Base-by-base conservation (phyloP, 2,797 vertebrate species). In the Margarornis squamiger region DNA sequence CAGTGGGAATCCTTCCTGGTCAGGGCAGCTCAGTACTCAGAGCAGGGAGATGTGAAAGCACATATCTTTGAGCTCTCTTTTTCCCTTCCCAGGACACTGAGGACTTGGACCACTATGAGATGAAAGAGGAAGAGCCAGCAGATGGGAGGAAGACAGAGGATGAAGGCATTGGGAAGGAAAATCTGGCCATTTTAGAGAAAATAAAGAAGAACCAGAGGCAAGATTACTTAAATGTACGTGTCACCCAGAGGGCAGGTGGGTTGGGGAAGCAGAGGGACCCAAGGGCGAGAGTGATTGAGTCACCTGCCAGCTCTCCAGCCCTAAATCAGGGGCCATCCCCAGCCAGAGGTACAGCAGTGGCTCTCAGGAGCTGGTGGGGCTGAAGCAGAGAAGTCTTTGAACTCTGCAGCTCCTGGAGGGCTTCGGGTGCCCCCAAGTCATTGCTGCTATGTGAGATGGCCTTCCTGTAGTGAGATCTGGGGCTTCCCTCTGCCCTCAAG, bases 131-230 rank as follows among this genome's bases (percentile, higher is more conserved):
- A 74, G 99, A 99, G 96, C 99, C 99, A 0, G 98, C 98, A 32
- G 99, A 99, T 61, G 99, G 99, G 45, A 99, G 99, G 93, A 99
- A 99, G 89, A 99, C 99, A 0, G 99, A 99, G 95, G 99, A 99
- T 13, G 99, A 99, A 67, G 99, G 99, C 93, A 99, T 99, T 2
- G 99, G 99, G 81, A 99, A 99, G 95, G 99, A 99, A 95, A 99
- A 99, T 97, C 93, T 99, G 96, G 99, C 99, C 93, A 99, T 99
- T 94, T 97, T 99, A 81, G 99, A 99, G 98, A 99, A 99, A 98
- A 99, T 99, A 57, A 98, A 99, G 95, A 99, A 99, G 98, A 99
- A 99, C 98, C 99, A 99, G 99, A 98, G 99, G 97, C 99, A 99
- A 98, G 99, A 99, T 98, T 99, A 99, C 98, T 98, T 99, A 98